Conservation (phyloP, 1,140 invertebrate species). For the Ips typographus region DNA sequence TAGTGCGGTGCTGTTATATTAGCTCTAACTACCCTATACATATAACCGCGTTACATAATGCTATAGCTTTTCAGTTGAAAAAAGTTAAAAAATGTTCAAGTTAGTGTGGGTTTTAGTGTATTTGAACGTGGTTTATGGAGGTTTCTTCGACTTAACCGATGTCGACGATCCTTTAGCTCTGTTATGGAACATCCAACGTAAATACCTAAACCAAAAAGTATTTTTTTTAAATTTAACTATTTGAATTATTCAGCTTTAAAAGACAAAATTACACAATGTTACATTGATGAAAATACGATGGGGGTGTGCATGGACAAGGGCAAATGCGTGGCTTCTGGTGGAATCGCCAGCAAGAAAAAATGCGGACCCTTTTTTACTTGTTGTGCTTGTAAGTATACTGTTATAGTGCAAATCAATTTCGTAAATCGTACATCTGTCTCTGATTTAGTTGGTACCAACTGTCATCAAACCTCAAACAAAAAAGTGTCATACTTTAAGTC, state of each 20-base stretch:
- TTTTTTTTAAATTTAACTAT: neutral
- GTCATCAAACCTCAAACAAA: conserved; percentile 38
- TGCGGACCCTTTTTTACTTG: conserved; percentile 45
- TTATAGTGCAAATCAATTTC: neutral
- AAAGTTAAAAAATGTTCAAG: conserved; percentile 26
- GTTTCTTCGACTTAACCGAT: conserved; percentile 45
- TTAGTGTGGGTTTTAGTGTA: conserved; percentile 24
- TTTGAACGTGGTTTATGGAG: conserved; percentile 17
- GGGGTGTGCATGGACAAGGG: conserved; percentile 39
- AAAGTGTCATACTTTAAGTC: conserved; percentile 43
- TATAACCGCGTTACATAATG: neutral
- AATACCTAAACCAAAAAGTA: neutral
- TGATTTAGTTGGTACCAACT: conserved; percentile 38
- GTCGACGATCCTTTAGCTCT: conserved; percentile 45
- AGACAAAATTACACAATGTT: conserved; percentile 31
- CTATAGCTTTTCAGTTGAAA: neutral
- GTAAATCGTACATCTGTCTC: neutral
- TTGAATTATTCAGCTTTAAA: conserved; percentile 1
- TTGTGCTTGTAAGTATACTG: conserved; percentile 43
- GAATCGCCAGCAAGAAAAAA: conserved; percentile 27
- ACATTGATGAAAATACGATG: conserved; percentile 13
- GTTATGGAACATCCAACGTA: conserved; percentile 39
- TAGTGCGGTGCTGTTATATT: neutral
- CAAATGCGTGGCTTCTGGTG: conserved; percentile 41
- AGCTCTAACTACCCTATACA: neutral